Conservation (phyloP, 2,888 invertebrate genomes). For the Conchocele bisecta region DNA sequence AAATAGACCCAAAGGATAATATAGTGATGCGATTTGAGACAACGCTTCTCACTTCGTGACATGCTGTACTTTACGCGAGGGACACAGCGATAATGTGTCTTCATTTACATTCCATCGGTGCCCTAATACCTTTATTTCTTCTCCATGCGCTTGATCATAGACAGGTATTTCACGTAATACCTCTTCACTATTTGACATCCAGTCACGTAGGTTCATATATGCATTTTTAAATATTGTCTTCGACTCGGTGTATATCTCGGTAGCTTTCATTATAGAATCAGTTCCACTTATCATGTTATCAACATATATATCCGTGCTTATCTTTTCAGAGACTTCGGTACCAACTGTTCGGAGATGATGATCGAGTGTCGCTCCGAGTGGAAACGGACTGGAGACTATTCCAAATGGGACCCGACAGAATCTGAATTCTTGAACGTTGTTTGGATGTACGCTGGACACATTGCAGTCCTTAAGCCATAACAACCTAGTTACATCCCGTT, state of each 20-base stretch:
- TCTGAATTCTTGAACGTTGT: slow-evolving; percentile 2
- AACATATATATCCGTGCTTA: slow-evolving; percentile 11
- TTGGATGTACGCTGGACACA: background rate
- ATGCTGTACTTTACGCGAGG: no score
- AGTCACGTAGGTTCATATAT: slow-evolving; percentile 17
- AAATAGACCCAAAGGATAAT: slow-evolving; percentile 3
- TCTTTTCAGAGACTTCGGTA: background rate
- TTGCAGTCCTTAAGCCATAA: slow-evolving; percentile 20
- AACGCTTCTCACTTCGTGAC: background rate
- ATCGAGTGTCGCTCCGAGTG: slow-evolving; percentile 8
- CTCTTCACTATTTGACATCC: slow-evolving; percentile 11
- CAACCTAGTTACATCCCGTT: slow-evolving; percentile 22
- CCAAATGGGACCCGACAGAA: slow-evolving; percentile 21
- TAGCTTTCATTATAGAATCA: background rate
- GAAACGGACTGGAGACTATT: slow-evolving; percentile 10
- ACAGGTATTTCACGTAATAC: background rate
- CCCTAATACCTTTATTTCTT: background rate
- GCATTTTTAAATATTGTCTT: slow-evolving; percentile 9
- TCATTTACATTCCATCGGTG: slow-evolving; percentile 7
- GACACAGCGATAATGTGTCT: background rate
- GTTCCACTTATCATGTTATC: slow-evolving; percentile 4
- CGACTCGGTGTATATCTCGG: background rate
- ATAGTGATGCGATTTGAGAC: background rate
- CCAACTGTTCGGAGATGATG: background rate
- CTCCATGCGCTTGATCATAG: background rate